These are phyloP conservation scores for Ochlodes sylvanus DNA, from an alignment of 2,888 invertebrate genomes.

Conservation along the genomic window DNA sequence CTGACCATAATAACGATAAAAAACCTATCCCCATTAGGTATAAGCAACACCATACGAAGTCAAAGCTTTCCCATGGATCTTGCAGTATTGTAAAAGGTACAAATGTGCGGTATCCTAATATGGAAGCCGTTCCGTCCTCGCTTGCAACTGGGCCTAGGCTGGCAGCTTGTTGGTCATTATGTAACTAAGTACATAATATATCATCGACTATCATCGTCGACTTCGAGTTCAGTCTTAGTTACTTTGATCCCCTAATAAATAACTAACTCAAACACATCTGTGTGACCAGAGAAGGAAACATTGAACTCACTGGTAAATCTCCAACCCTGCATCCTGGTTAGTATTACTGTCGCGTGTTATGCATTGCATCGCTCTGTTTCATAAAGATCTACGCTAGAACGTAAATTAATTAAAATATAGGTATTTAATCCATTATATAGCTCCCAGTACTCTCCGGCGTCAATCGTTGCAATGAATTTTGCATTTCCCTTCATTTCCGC, in stretches of 20 bases:
- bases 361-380: too few species aligned
- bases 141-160: slow-evolving; percentile 24
- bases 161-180: slow-evolving; percentile 15
- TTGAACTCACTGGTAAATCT: too few species aligned
- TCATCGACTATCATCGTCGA: slow-evolving; percentile 4
- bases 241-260: background rate
- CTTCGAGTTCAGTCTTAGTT: slow-evolving; percentile 2
- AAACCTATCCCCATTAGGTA: too few species aligned
- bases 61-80: slow-evolving; percentile 20
- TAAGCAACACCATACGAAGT: background rate
- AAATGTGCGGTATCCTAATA: slow-evolving; percentile 16
- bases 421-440: background rate
- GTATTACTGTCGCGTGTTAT: too few species aligned
- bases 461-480: background rate
- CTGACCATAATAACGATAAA: too few species aligned
- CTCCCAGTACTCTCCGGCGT: background rate
- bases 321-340: too few species aligned
- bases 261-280: too few species aligned
- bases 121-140: slow-evolving; percentile 12
- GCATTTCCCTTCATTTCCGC: background rate
- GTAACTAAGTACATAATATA: slow-evolving; percentile 13
- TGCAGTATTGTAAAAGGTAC: background rate
- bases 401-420: slow-evolving; percentile 3
- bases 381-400: background rate
- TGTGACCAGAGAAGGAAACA: too few species aligned